Evolutionary conservation across 2,797 vertebrate species (phyloP).

Genomic region (Gambusia yucatana): DNA sequence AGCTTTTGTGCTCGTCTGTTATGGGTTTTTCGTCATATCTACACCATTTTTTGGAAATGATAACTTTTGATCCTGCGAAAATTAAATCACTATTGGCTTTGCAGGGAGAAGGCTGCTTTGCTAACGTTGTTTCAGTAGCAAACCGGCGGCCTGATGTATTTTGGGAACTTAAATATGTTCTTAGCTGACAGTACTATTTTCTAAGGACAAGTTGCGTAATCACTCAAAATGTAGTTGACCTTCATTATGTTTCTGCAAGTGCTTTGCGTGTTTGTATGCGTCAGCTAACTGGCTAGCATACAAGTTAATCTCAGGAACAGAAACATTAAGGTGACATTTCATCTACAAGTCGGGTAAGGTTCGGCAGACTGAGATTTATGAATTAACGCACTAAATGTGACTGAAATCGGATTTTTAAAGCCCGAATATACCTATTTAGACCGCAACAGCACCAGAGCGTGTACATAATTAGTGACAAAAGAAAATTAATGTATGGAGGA

Average conservation of each 20-base stretch:
- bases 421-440: not conserved
- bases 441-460: too few species aligned
- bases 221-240: accelerated
- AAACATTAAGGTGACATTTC: not conserved
- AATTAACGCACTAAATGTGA: not conserved
- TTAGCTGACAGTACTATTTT: not conserved
- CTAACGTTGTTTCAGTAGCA: conserved; percentile 40
- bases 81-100: conserved; percentile 3
- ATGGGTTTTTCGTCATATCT: not conserved
- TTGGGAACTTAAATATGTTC: not conserved
- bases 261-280: not conserved
- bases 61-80: not conserved
- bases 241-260: not conserved
- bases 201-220: not conserved
- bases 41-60: accelerated
- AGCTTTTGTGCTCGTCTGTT: accelerated
- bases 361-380: not conserved
- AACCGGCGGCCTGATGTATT: conserved; percentile 23
- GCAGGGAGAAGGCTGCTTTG: conserved; percentile 23
- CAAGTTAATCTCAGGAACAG: not conserved
- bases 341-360: accelerated
- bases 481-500: not conserved
- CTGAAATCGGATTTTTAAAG: not conserved
- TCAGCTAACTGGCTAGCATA: conserved; percentile 7
- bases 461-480: not conserved